phyloP scores from a whole-genome alignment of 1,140 invertebrate species.

The Aphelinus certus region DNA sequence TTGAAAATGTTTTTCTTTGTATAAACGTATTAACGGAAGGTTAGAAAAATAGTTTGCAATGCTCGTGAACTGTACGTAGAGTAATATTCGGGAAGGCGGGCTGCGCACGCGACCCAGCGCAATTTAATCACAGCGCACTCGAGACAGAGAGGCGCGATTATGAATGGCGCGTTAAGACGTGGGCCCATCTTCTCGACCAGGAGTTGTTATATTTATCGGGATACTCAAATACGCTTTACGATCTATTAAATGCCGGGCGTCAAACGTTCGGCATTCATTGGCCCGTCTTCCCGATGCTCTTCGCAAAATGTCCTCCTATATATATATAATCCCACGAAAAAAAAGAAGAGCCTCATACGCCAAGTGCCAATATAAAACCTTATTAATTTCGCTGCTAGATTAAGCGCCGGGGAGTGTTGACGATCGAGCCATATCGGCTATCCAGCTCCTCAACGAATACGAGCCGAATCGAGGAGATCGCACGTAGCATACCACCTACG shows the following conservation, averaged over 20 bases:
- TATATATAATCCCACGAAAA: background rate
- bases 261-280: slow-evolving; percentile 53
- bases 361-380: slow-evolving; percentile 20
- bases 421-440: too few relatives aligned
- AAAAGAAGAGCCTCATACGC: background rate
- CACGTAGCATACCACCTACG: too few relatives aligned
- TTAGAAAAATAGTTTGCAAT: too few relatives aligned
- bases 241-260: slow-evolving; percentile 63
- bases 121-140: slow-evolving; percentile 40
- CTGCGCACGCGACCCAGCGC: background rate
- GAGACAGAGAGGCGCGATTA: slow-evolving; percentile 41
- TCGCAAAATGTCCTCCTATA: slow-evolving; percentile 33
- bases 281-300: slow-evolving; percentile 45
- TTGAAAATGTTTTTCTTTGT: too few relatives aligned
- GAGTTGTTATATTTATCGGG: slow-evolving; percentile 66
- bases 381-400: slow-evolving; percentile 4
- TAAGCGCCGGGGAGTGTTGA: background rate
- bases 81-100: background rate
- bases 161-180: slow-evolving; percentile 48
- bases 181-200: slow-evolving; percentile 42
- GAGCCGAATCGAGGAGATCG: too few relatives aligned
- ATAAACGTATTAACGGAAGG: too few relatives aligned
- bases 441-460: too few relatives aligned
- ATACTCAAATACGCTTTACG: slow-evolving; percentile 64
- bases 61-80: too few relatives aligned